A percentile compares a stretch with the other conserved stretches of the same genome.
phyloP scores from a whole-genome alignment of 2,797 vertebrate species.

The Emys orbicularis region DNA sequence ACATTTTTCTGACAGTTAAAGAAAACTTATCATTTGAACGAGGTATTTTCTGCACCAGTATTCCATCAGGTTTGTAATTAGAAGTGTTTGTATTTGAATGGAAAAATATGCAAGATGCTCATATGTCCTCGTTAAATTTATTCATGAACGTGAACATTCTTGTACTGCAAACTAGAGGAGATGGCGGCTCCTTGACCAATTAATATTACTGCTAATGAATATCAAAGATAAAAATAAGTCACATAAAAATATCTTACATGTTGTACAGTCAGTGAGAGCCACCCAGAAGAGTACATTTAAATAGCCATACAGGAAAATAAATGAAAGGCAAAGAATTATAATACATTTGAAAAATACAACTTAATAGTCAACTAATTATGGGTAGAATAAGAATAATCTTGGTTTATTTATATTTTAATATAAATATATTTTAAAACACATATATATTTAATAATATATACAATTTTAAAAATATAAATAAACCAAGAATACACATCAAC shows the following conservation, averaged over 20 bases:
- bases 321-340: not conserved
- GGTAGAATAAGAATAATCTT: not conserved
- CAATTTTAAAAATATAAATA: not conserved
- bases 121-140: not conserved
- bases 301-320: not conserved
- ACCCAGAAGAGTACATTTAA: not conserved
- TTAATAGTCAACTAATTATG: not conserved
- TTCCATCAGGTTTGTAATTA: not conserved
- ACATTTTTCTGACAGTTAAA: not conserved
- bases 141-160: not conserved
- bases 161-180: not conserved
- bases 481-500: not conserved
- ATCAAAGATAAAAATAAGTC: not conserved
- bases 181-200: fast-evolving
- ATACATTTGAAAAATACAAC: not conserved
- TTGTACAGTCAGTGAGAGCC: not conserved
- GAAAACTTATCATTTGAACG: not conserved
- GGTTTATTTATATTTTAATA: not conserved
- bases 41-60: not conserved
- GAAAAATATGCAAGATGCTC: not conserved
- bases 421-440: not conserved
- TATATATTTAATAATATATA: not conserved
- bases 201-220: not conserved
- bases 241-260: not conserved
- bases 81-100: not conserved